Base-by-base conservation (phyloP, 2,113 vertebrate species). In the Ameiurus melas region DNA sequence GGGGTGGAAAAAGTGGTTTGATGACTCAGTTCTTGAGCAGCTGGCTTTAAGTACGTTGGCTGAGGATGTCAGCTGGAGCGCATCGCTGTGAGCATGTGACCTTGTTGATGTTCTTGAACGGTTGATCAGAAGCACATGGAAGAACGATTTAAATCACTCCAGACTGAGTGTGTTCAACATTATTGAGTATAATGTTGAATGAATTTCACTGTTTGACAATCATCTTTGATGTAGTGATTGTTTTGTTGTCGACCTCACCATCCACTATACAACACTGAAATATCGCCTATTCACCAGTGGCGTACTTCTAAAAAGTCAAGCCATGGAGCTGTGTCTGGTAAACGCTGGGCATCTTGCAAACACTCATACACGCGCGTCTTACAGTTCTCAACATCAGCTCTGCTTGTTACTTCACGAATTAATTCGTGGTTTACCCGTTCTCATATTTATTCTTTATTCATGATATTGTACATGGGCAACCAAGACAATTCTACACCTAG, bases 101-200 rank as follows among this genome's bases (percentile, higher is more conserved):
- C 64, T 79, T 80, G 70, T 79, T 88, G 43, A 73, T 62, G 5
- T 64, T 22, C 71, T 57, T 68, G 51, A 47, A 80, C 8, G 70
- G 13, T 39, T 60, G 71, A 86, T 47, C 33, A 47, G 36, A 78
- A 78, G 30, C 53, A 86, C 33, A 22, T 86, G 33, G 51, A 68
- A 17, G 19, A 30, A 84, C n/a, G 27, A 22, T 84, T 66, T 51
- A 19, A 19, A 47, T 53, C 43, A 51, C 83, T 84, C 16, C 62
- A 68, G 62, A 64, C 30, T 3, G 36, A n/a, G 16, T 51, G 7
- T 47, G 83, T 51, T 30, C 4, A 16, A 51, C 39, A 51, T 68
- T 68, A 51, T 84, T 62, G 12, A 10, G 47, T 22, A 62, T 36
- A 36, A 20, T 70, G 13, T 77, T n/a, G n/a, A n/a, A n/a, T n/a